phyloP scores from a whole-genome alignment of 2,888 invertebrate species.

The Penaeus monodon region DNA sequence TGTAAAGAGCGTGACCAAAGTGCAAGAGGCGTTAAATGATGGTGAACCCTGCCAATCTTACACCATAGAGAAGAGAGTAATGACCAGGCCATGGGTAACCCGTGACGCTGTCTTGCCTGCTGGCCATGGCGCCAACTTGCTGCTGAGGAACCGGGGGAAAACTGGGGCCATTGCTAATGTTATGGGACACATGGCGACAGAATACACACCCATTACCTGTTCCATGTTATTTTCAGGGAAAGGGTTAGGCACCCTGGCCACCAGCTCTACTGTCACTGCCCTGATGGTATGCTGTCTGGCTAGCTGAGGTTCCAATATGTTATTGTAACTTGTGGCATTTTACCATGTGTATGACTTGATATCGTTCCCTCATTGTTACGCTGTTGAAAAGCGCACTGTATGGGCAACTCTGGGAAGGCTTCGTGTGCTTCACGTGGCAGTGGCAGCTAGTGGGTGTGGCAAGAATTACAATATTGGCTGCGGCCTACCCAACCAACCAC shows the following conservation, averaged over 20 bases:
- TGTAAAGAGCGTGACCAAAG: conserved; percentile 17
- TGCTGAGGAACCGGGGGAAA: conserved; percentile 59
- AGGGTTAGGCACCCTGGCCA: conserved; percentile 24
- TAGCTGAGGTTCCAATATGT: conserved; percentile 39
- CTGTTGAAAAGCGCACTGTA: conserved; percentile 54
- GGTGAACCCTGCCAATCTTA: background rate
- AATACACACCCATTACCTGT: conserved; percentile 31
- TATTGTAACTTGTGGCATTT: conserved; percentile 54
- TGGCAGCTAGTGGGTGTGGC: conserved; percentile 53
- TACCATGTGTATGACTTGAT: conserved; percentile 55
- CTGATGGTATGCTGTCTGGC: conserved; percentile 37
- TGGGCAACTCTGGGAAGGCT: conserved; percentile 55
- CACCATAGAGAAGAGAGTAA: conserved; percentile 19
- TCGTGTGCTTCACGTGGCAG: conserved; percentile 57
- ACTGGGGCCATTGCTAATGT: conserved; percentile 46
- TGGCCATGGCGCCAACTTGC: conserved; percentile 51
- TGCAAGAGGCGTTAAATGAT: conserved; percentile 15
- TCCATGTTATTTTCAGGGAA: conserved; percentile 1
- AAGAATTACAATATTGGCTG: conserved; percentile 24
- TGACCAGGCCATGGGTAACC: conserved; percentile 25
- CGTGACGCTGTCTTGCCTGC: conserved; percentile 44
- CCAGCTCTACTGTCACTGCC: conserved; percentile 51
- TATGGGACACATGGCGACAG: conserved; percentile 60
- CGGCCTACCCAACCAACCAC: conserved; percentile 42
- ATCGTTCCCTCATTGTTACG: conserved; percentile 60